Conservation (phyloP, 2,113 vertebrate genomes). For the Misgurnus anguillicaudatus region DNA sequence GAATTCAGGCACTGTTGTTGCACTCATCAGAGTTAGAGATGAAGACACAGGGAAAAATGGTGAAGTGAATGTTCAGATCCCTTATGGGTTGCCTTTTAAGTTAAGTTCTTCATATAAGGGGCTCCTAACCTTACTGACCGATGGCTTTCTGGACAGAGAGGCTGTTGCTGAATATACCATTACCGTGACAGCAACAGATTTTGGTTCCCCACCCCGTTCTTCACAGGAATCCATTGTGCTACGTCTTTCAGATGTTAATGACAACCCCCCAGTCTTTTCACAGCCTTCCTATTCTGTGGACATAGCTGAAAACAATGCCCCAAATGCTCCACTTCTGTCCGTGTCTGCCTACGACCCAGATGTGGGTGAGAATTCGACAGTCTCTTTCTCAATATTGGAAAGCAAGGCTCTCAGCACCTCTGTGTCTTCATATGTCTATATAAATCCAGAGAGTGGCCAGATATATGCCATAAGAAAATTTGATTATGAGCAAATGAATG, state of each 20-base stretch:
- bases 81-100: conserved; percentile 68
- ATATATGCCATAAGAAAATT: conserved; percentile 69
- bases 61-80: conserved; percentile 70
- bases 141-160: conserved; percentile 64
- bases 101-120: conserved; percentile 70
- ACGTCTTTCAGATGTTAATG: conserved; percentile 77
- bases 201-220: conserved; percentile 73
- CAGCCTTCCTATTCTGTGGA: conserved; percentile 74
- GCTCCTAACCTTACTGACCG: conserved; percentile 78
- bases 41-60: conserved; percentile 75
- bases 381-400: conserved; percentile 76
- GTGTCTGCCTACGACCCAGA: conserved; percentile 76
- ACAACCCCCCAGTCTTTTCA: conserved; percentile 74
- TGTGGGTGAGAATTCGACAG: conserved; percentile 69
- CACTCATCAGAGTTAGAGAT: conserved; percentile 78
- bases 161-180: conserved; percentile 61
- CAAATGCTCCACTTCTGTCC: conserved; percentile 69
- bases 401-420: conserved; percentile 60
- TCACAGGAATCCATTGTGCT: conserved; percentile 71
- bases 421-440: conserved; percentile 73
- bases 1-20: conserved; percentile 73
- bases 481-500: conserved; percentile 77
- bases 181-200: conserved; percentile 75
- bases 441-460: conserved; percentile 73
- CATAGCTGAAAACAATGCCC: conserved; percentile 76